Evolutionary conservation across 2,797 vertebrate genomes (phyloP).

Genomic region (Anomalospiza imberbis): DNA sequence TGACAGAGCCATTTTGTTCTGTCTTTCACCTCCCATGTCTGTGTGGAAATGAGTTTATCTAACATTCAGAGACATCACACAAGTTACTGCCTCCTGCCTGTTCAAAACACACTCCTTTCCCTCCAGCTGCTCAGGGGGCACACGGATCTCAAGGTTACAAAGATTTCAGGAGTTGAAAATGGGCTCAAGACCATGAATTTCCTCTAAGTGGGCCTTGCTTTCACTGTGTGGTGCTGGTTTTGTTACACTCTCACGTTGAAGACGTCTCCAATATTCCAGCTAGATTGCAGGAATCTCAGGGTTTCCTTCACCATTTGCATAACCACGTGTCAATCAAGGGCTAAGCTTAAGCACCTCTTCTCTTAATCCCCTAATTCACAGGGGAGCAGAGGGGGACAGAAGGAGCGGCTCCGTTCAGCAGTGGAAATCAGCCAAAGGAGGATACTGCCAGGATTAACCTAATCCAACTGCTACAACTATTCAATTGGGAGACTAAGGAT

Average conservation of each 20-base stretch:
- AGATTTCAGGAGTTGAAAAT: not conserved
- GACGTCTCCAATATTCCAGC: not conserved
- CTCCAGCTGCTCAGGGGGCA: not conserved
- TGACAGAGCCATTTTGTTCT: not conserved
- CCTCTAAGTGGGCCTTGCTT: not conserved
- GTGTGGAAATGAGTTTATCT: not conserved
- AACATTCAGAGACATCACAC: not conserved
- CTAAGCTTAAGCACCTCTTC: slow-evolving; percentile 6
- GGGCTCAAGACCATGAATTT: not conserved
- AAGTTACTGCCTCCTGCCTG: not conserved
- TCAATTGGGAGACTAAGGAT: slow-evolving; percentile 5
- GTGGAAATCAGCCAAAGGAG: not conserved
- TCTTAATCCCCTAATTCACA: slow-evolving; percentile 39
- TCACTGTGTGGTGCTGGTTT: not conserved
- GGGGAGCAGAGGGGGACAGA: not conserved
- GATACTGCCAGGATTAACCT: slow-evolving; percentile 14
- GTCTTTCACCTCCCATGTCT: not conserved
- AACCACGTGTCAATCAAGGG: not conserved
- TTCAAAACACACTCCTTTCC: not conserved
- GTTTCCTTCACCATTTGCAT: not conserved
- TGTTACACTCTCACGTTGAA: rapidly evolving
- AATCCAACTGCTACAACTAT: slow-evolving; percentile 28
- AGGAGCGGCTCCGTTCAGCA: not conserved
- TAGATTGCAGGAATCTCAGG: not conserved
- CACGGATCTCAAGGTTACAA: not conserved